Base-by-base conservation (phyloP, 2,113 vertebrate genomes). In the Monarcha castaneiventris region DNA sequence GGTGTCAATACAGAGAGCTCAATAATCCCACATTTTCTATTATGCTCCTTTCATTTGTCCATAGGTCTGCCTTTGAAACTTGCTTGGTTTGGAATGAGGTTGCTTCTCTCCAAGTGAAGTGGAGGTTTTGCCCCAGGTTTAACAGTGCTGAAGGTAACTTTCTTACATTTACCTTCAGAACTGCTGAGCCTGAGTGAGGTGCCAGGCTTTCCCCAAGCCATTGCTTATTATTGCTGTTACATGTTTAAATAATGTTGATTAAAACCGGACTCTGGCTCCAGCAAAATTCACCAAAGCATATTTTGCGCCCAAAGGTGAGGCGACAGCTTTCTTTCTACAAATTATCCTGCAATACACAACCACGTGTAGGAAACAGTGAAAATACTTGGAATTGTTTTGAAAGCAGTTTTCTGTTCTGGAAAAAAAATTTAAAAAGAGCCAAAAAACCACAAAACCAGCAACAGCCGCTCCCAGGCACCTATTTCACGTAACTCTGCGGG, bases 291-390 rank as follows among this genome's bases (percentile, higher is more conserved):
- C 39, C 63, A 6, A 7, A 20, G 12, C 12, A 1, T 29, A 10
- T 37, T 3, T 37, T n/a, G 23, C 0, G 1, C 20, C 32, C 14
- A 11, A 16, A 33, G n/a, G 46, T 8, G 26, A 66, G 64, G 27
- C 2, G 1, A 20, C 1, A 7, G 55, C 26, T 51, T 29, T 67
- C 35, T 6, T 5, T 13, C 8, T 39, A 15, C 61, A n/a, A 69
- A 51, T 30, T 13, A 39, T 1, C 9, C 33, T 7, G 4, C 16
- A 6, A 16, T n/a, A 18, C 1, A 2, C 29, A 73, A 23, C n/a
- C 55, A 16, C 54, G 5, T 5, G 30, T 10, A 37, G 56, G 17
- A 66, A 62, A 77, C 1, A 30, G 27, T 9, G 39, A 68, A 73
- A 86, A 83, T 30, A 52, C 9, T 29, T 58, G 46, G 18, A 21